Evolutionary conservation across 2,113 vertebrate species (phyloP).

Genomic region (Pampusana beccarii): DNA sequence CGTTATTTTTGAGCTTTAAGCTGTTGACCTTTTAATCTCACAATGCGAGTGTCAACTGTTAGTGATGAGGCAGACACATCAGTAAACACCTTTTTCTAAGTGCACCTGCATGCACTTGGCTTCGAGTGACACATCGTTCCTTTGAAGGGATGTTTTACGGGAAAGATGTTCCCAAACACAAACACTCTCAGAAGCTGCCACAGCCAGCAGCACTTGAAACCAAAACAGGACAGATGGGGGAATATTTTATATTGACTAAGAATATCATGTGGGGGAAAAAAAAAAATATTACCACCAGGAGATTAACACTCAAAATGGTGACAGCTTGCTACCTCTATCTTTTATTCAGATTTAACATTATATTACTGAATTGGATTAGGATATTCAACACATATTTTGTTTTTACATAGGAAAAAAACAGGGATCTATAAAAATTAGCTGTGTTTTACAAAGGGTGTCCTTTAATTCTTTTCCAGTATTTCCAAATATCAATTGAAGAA

Average conservation of each 20-base stretch:
- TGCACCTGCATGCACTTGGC: not conserved
- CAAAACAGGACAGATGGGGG: not conserved
- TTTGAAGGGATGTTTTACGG: not conserved
- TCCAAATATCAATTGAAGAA: not conserved
- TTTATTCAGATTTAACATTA: not conserved
- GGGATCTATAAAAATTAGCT: not conserved
- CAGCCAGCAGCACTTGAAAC: not conserved
- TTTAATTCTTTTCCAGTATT: not conserved
- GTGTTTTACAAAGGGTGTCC: not conserved
- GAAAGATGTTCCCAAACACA: not conserved
- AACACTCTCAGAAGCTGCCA: not conserved
- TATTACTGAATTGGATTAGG: not conserved
- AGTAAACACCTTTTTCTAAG: not conserved
- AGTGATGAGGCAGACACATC: not conserved
- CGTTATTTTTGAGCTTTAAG: not conserved
- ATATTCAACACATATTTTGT: not conserved
- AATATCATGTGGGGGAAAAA: not conserved
- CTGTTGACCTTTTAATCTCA: slow-evolving; percentile 26
- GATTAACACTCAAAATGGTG: not conserved
- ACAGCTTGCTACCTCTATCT: not conserved
- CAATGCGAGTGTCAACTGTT: not conserved
- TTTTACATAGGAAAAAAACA: not conserved
- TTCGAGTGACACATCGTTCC: not conserved
- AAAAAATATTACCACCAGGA: not conserved
- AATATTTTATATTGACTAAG: not conserved